These are phyloP conservation scores for Phocoena sinus DNA, from an alignment of 2,113 vertebrate species.

Conservation along the genomic window DNA sequence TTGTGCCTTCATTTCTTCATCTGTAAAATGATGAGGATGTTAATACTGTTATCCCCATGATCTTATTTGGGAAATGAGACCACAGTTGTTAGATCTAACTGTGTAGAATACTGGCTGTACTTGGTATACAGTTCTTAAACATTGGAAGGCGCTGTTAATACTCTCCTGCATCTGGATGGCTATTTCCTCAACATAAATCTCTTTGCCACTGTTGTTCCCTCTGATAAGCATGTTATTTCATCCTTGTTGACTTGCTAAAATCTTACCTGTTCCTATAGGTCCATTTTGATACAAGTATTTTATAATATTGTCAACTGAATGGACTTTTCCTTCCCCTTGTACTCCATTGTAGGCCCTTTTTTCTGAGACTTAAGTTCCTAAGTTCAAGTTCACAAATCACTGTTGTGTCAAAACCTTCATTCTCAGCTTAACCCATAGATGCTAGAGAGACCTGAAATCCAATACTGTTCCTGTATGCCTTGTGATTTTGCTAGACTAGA, in stretches of 20 bases:
- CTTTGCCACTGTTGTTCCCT: background rate
- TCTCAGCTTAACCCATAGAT: background rate
- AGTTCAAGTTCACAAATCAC: background rate
- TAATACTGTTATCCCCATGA: background rate
- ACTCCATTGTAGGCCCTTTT: background rate
- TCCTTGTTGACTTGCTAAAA: background rate
- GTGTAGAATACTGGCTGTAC: background rate
- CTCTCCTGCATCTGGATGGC: too few relatives aligned
- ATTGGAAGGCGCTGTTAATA: accelerated
- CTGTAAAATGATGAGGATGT: background rate
- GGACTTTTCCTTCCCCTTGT: background rate
- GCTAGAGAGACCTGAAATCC: background rate
- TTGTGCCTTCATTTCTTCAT: background rate
- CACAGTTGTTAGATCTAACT: background rate
- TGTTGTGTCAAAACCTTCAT: background rate
- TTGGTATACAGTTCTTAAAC: background rate
- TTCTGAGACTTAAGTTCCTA: background rate
- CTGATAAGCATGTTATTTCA: background rate
- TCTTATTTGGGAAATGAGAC: background rate
- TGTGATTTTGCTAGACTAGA: background rate
- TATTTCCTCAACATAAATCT: background rate
- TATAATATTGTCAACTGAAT: background rate
- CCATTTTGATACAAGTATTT: background rate
- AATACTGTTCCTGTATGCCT: accelerated
- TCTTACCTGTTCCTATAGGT: background rate